A percentile compares a stretch with the other conserved stretches of the same genome.
These are phyloP conservation scores for Tenrec ecaudatus DNA, from an alignment of 2,113 vertebrate species.

Conservation along the genomic window DNA sequence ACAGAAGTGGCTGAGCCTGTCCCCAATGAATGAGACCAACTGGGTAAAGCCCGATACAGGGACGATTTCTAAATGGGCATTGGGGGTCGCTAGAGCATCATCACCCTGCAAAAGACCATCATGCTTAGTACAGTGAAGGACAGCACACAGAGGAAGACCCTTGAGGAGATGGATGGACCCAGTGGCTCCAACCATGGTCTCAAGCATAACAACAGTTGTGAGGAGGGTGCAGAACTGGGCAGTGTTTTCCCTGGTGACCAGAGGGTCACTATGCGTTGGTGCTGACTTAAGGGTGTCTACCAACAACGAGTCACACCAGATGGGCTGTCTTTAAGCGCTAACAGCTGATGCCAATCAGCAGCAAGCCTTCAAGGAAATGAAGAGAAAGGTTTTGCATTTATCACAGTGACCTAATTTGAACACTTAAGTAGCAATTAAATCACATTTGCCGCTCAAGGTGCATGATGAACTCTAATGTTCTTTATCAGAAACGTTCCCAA, in stretches of 20 bases:
- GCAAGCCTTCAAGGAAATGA: constrained; percentile 49
- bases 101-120: too few relatives aligned
- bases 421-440: constrained; percentile 64
- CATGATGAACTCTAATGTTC: not conserved
- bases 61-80: not conserved
- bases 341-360: not conserved
- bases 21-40: not conserved
- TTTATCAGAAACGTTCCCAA: constrained; percentile 56
- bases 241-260: too few relatives aligned
- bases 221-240: too few relatives aligned
- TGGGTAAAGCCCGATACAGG: not conserved
- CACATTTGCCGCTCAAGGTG: constrained; percentile 46
- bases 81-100: not conserved
- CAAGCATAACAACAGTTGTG: too few relatives aligned
- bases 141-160: too few relatives aligned
- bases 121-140: too few relatives aligned
- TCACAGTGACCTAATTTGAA: constrained; percentile 54
- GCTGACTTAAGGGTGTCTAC: too few relatives aligned
- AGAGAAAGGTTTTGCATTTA: constrained; percentile 62
- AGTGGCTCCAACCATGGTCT: too few relatives aligned
- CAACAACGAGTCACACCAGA: not conserved
- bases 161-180: too few relatives aligned
- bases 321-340: constrained; percentile 35
- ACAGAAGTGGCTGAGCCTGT: not conserved
- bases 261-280: too few relatives aligned